Evolutionary conservation across 2,113 vertebrate species (phyloP).

Genomic region (Pelecanoides urinatrix): DNA sequence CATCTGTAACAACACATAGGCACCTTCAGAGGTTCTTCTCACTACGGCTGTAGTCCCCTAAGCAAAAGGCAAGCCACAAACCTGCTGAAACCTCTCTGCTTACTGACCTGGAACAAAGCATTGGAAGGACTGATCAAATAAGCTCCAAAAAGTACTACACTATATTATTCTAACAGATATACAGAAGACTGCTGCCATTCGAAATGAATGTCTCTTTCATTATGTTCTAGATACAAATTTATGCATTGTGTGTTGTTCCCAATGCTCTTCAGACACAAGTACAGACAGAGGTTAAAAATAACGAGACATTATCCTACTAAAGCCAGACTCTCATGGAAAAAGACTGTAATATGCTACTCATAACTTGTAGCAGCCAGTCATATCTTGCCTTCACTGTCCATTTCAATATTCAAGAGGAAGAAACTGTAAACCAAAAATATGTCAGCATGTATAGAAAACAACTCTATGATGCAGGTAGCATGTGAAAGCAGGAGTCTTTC

Average conservation of each 20-base stretch:
- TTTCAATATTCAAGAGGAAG: background rate
- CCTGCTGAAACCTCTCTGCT: background rate
- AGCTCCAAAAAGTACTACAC: background rate
- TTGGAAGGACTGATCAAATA: background rate
- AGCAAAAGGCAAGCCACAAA: background rate
- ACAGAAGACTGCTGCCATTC: background rate
- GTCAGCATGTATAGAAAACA: background rate
- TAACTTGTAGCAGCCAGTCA: background rate
- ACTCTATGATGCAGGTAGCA: background rate
- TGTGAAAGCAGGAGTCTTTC: background rate
- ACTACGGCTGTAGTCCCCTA: background rate
- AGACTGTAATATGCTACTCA: background rate
- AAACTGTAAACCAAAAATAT: background rate
- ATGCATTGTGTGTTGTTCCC: background rate
- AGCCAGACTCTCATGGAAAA: background rate
- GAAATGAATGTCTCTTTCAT: background rate
- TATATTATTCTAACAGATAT: background rate
- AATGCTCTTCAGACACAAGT: background rate
- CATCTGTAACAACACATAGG: background rate
- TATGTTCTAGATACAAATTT: background rate
- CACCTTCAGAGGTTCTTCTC: background rate
- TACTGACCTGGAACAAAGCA: background rate
- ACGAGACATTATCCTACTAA: background rate
- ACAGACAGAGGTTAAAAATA: constrained; percentile 29
- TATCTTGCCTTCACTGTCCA: background rate